These are phyloP conservation scores for Emydura subglobosa DNA, from an alignment of 2,113 vertebrate species.

Conservation along the genomic window DNA sequence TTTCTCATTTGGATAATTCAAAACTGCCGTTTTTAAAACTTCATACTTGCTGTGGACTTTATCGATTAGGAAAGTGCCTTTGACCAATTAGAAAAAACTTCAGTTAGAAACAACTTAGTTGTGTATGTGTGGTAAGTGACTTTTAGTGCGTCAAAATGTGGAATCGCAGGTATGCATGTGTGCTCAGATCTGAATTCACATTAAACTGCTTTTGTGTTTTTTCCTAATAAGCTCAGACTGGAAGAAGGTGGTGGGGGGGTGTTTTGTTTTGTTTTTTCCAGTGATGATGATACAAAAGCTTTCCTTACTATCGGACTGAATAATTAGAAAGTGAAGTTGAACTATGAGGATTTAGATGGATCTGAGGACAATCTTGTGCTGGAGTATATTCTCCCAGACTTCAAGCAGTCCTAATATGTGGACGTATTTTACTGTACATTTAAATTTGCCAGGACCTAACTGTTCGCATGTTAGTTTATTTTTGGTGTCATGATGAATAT, in stretches of 20 bases:
- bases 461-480: neutral
- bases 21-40: accelerated
- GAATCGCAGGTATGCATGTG: accelerated
- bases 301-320: accelerated
- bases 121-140: accelerated
- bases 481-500: neutral
- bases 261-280: neutral
- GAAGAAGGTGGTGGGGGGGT: too few relatives aligned
- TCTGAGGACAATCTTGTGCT: neutral
- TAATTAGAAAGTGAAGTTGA: neutral
- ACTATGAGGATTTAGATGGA: neutral
- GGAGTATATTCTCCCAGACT: accelerated
- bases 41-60: neutral
- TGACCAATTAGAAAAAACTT: neutral
- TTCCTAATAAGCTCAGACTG: accelerated
- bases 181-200: accelerated
- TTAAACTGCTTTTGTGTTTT: neutral
- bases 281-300: neutral
- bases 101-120: accelerated
- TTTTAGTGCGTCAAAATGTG: accelerated
- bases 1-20: neutral
- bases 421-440: neutral
- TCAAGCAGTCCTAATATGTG: neutral
- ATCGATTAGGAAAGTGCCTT: accelerated
- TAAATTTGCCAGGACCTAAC: neutral